Evolutionary conservation across 53 echinoderm and acorn worm species (phyloP), one percentile per base, ranked within the genome.

Genomic region (Echinarachnius parma): DNA sequence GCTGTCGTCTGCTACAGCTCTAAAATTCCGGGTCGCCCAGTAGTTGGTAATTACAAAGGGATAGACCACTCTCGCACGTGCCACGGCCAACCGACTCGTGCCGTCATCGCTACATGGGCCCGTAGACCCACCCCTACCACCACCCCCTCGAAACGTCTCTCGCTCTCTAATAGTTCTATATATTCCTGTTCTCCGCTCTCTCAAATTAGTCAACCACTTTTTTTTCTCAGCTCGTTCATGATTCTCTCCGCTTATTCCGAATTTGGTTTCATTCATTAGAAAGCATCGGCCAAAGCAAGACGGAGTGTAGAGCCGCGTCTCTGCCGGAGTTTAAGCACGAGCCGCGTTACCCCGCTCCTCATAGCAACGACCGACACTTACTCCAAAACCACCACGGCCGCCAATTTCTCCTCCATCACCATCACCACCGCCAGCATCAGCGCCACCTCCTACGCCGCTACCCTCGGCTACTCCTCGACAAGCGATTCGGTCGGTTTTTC

Each of bases 261-360:
- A 9, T 13, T 39, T 27, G 4, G 19, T 19, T 33, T 66, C 66
- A 66, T 66, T 66, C 66, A 46, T 31, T 35, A 69, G 70, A 53
- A 52, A 53, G 54, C 70, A 25, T 33, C 53, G 37, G 21, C 35
- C 21, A 32, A 11, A 34, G 23, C 1, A 69, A 69, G 70, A 69
- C 70, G 70, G 26, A 52, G 54, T 9, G 28, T 30, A 21, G 28
- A 1, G 36, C 66, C 18, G 14, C 9, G 5, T 16, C 70, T 69
- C 70, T 53, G 20, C 14, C 48, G 30, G 66, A 28, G 18, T 10
- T 27, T 7, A 66, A 9, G 7, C 42, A 39, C 7, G 42, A 7
- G 13, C n/a, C n/a, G n/a, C n/a, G n/a, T n/a, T n/a, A n/a, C n/a
- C n/a, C n/a, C n/a, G n/a, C n/a, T n/a, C n/a, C n/a, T n/a, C n/a